phyloP scores from a whole-genome alignment of 2,113 vertebrate species.

The Gopherus evgoodei region DNA sequence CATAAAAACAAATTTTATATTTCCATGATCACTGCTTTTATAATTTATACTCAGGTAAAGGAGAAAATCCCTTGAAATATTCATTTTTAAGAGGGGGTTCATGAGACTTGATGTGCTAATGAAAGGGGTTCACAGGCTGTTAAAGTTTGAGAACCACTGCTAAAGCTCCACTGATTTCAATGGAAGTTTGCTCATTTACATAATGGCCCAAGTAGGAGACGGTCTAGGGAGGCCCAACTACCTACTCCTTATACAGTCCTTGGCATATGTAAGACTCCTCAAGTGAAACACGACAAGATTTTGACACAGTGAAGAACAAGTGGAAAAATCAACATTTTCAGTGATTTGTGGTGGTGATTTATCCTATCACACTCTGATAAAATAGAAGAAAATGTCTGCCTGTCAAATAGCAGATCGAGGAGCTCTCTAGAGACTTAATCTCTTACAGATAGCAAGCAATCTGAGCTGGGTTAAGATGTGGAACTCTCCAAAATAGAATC shows the following conservation, averaged over 20 bases:
- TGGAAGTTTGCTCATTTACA: not conserved
- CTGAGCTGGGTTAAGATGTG: not conserved
- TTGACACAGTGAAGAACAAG: not conserved
- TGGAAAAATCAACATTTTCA: not conserved
- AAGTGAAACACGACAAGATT: conserved; percentile 27
- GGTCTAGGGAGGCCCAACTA: not conserved
- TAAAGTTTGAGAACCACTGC: too few species aligned
- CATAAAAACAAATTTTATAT: too few species aligned
- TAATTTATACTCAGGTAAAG: too few species aligned
- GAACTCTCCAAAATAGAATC: conserved; percentile 19
- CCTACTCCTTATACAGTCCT: conserved; percentile 5
- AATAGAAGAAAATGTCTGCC: conserved; percentile 18
- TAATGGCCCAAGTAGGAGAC: not conserved
- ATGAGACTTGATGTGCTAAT: too few species aligned
- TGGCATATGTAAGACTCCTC: not conserved
- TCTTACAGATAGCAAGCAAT: conserved; percentile 40
- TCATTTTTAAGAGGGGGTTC: too few species aligned
- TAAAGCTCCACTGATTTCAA: conserved; percentile 8
- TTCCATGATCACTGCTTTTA: too few species aligned
- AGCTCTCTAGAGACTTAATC: conserved; percentile 26
- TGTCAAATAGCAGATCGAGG: not conserved
- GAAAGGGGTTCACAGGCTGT: too few species aligned
- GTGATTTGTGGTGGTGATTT: conserved; percentile 32
- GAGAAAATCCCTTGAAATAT: too few species aligned
- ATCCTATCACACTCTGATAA: not conserved